A percentile compares a stretch with the other conserved stretches of the same genome.
These are phyloP conservation scores for Aethina tumida DNA, from an alignment of 1,140 invertebrate genomes.

Conservation along the genomic window DNA sequence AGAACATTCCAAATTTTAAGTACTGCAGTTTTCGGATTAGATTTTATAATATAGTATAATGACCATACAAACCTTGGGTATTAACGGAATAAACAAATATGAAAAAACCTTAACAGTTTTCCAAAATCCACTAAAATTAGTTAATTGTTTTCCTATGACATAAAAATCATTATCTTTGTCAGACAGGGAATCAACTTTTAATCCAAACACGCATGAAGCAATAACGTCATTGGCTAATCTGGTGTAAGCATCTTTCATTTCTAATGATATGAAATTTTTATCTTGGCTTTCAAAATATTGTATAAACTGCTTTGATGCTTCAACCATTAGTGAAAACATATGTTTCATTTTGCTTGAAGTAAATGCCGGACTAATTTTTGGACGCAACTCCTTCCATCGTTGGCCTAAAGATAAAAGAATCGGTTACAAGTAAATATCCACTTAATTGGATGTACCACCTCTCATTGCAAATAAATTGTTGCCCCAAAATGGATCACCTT, in stretches of 20 bases:
- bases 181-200: slow-evolving; percentile 22
- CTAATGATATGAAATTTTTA: slow-evolving; percentile 8
- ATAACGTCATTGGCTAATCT: slow-evolving; percentile 45
- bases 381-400: slow-evolving; percentile 35
- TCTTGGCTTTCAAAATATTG: slow-evolving; percentile 23
- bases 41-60: no score
- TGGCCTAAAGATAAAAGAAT: no score
- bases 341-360: slow-evolving; percentile 35
- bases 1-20: slow-evolving; percentile 6
- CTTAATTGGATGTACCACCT: no score
- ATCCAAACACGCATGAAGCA: slow-evolving; percentile 38
- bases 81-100: slow-evolving; percentile 2
- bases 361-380: slow-evolving; percentile 34
- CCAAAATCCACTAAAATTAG: slow-evolving; percentile 18
- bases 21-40: slow-evolving; percentile 7
- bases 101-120: slow-evolving; percentile 14
- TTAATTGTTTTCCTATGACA: slow-evolving; percentile 27
- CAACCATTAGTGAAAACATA: slow-evolving; percentile 30
- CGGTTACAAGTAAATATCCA: no score
- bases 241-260: slow-evolving; percentile 17
- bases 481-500: slow-evolving; percentile 42
- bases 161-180: slow-evolving; percentile 33
- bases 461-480: slow-evolving; percentile 35
- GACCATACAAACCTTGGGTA: slow-evolving; percentile 15
- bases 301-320: slow-evolving; percentile 26